A percentile compares a stretch with the other conserved stretches of the same genome.
phyloP scores from a whole-genome alignment of 2,888 invertebrate species.

The Phaedon cochleariae region DNA sequence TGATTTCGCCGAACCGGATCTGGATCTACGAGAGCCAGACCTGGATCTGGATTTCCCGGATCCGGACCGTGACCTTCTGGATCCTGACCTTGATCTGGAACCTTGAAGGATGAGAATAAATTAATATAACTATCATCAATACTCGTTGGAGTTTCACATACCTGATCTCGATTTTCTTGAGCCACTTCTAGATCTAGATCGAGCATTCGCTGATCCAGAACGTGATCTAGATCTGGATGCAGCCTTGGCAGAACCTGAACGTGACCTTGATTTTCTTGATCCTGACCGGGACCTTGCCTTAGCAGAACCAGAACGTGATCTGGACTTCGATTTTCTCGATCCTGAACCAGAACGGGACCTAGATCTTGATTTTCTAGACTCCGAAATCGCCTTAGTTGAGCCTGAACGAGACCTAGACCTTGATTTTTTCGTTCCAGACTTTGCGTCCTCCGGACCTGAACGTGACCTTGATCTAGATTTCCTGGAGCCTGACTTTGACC shows the following conservation, averaged over 20 bases:
- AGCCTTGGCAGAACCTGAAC: too few species aligned
- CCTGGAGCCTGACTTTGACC: constrained; percentile 35
- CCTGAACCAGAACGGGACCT: constrained; percentile 39
- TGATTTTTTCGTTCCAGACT: constrained; percentile 41
- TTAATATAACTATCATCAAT: constrained; percentile 36
- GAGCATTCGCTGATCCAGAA: constrained; percentile 32
- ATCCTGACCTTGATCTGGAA: constrained; percentile 49
- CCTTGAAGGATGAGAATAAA: neutral
- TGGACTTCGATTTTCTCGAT: constrained; percentile 42
- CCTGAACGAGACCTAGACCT: constrained; percentile 50
- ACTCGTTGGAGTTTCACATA: constrained; percentile 15
- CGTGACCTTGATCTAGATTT: constrained; percentile 38
- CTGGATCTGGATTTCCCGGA: constrained; percentile 21
- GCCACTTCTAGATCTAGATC: constrained; percentile 40
- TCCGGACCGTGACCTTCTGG: constrained; percentile 34
- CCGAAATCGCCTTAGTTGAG: constrained; percentile 32
- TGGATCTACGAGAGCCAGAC: constrained; percentile 41
- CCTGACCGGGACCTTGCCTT: constrained; percentile 36
- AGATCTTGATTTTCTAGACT: constrained; percentile 24
- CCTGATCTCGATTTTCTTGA: constrained; percentile 42
- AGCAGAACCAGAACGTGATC: constrained; percentile 26
- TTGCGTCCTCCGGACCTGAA: too few species aligned
- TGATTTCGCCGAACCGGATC: constrained; percentile 40
- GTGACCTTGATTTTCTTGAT: too few species aligned
- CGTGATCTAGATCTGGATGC: too few species aligned